phyloP scores from a whole-genome alignment of 2,888 invertebrate genomes.

The Drosophila longiperda region DNA sequence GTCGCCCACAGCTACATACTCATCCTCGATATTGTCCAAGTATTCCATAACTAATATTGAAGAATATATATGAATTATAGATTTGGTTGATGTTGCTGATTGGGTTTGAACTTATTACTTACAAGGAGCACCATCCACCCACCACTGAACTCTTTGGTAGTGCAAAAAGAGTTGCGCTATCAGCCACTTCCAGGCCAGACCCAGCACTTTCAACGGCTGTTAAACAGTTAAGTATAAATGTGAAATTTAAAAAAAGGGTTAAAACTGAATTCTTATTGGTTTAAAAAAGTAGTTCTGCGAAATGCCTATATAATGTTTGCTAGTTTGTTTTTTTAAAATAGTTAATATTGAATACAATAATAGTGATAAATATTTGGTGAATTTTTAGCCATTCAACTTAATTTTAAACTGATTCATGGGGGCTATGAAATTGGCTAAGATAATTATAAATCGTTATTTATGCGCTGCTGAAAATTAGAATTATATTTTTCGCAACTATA shows the following conservation, averaged over 20 bases:
- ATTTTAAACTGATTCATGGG: too few species aligned
- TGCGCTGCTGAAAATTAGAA: too few species aligned
- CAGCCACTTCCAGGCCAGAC: slow-evolving; percentile 85
- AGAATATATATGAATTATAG: not conserved
- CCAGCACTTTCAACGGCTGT: slow-evolving; percentile 85
- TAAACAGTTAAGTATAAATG: slow-evolving; percentile 20
- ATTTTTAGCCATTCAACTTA: too few species aligned
- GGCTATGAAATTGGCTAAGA: too few species aligned
- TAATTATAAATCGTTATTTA: too few species aligned
- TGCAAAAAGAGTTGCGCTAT: slow-evolving; percentile 83
- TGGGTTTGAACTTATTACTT: slow-evolving; percentile 41
- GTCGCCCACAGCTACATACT: slow-evolving; percentile 84
- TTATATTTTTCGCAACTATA: too few species aligned
- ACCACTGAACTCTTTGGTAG: slow-evolving; percentile 81
- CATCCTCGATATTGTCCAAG: slow-evolving; percentile 84
- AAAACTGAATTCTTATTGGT: not conserved
- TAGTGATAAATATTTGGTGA: too few species aligned
- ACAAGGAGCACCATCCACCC: slow-evolving; percentile 84
- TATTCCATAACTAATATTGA: slow-evolving; percentile 83
- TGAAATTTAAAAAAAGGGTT: too few species aligned
- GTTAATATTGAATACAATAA: too few species aligned
- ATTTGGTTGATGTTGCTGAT: not conserved
- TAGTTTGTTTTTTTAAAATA: too few species aligned
- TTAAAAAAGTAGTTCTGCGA: too few species aligned
- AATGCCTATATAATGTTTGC: too few species aligned